A percentile compares a stretch with the other conserved stretches of the same genome.
These are phyloP conservation scores for Heliothis subflexa DNA, from an alignment of 1,140 invertebrate genomes.

Conservation along the genomic window DNA sequence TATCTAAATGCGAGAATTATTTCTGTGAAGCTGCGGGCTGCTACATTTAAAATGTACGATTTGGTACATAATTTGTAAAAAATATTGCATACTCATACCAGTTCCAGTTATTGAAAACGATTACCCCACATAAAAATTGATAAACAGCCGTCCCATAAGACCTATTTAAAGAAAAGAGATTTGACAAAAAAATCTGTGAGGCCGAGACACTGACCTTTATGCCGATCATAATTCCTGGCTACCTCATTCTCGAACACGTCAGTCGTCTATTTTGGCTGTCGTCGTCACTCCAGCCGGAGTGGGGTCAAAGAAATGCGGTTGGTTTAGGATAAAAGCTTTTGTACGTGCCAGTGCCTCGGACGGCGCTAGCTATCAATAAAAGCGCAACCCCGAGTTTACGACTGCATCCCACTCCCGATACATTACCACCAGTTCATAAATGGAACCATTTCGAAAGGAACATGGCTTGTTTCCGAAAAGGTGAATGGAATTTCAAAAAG, in stretches of 20 bases:
- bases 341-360: conserved; percentile 53
- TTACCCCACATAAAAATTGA: background rate
- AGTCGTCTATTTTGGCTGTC: conserved; percentile 58
- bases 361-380: conserved; percentile 48
- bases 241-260: conserved; percentile 55
- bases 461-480: too few species aligned
- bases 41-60: too few species aligned
- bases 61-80: too few species aligned
- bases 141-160: conserved; percentile 11
- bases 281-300: conserved; percentile 55
- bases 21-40: too few species aligned
- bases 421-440: conserved; percentile 42
- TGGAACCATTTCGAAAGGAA: background rate
- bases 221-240: conserved; percentile 61
- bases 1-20: too few species aligned
- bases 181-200: conserved; percentile 50
- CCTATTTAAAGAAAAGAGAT: conserved; percentile 29
- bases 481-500: too few species aligned
- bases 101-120: too few species aligned
- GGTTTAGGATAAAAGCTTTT: conserved; percentile 62
- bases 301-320: conserved; percentile 65
- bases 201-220: conserved; percentile 65
- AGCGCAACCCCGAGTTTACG: conserved; percentile 55
- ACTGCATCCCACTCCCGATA: conserved; percentile 51
- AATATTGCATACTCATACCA: too few species aligned